Evolutionary conservation across 2,113 vertebrate species (phyloP), one percentile per base, ranked within the genome.

Genomic region (Lepisosteus oculatus): DNA sequence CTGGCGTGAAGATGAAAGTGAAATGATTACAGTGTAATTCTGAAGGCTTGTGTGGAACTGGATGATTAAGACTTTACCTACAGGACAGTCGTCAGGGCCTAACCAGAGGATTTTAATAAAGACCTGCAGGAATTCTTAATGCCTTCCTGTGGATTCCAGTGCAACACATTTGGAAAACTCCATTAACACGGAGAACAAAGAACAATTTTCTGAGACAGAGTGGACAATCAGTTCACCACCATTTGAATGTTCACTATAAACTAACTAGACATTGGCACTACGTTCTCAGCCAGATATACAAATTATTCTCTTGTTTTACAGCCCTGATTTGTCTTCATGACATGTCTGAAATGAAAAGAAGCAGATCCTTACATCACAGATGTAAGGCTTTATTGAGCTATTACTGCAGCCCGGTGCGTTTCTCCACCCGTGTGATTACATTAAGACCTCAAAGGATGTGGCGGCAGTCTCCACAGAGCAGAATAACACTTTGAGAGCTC

Each of bases 21-120:
- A 51, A 43, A 63, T 65, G 67, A 74, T 74, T 74, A n/a, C 45
- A 67, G 64, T 67, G 56, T 64, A 56, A 70, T 63, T 55, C 29
- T 65, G 42, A 73, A 70, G 17, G 9, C 63, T 9, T 41, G 56
- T 57, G 12, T 54, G 56, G 41, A 62, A 51, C 5, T 51, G 47
- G 47, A 15, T 54, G 64, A 74, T 72, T 76, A 71, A 71, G 71
- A 74, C 65, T 72, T 64, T 17, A 76, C 69, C 68, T 67, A 64
- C 73, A 72, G 55, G 65, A 55, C 72, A 71, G 74, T 76, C 72
- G 68, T 79, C 56, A 65, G 55, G 1, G 47, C 47, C 68, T 67
- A 29, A 14, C 51, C 43, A 62, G n/a, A 63, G 29, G 70, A 61
- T 55, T 72, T 65, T 57, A 55, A 11, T 65, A 55, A 72, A 72